Evolutionary conservation across 2,888 invertebrate genomes (phyloP), one percentile per base, ranked within the genome.

Genomic region (Apamea crenata): DNA sequence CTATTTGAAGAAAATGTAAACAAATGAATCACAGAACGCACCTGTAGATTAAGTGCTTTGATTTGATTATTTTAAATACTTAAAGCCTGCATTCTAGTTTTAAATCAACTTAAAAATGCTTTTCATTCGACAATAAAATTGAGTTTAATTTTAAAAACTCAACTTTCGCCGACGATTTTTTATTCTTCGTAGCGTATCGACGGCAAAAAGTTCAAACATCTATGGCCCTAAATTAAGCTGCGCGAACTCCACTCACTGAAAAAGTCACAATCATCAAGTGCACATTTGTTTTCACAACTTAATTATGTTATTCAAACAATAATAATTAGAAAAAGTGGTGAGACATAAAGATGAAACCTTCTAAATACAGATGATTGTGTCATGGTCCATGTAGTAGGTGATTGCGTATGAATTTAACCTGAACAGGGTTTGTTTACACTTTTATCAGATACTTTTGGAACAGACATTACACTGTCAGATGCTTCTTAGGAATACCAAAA

Each of bases 401-500:
- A 10, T 50, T 53, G 53, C 18, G 25, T n/a, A 18, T 18, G 6
- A 53, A 59, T 59, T 59, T 12, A 36, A 59, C 18, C 25, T 6
- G 6, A n/a, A 18, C 7, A 21, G 6, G 2, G 3, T 71, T 12
- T 59, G 18, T 71, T 71, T n/a, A n/a, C 36, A 36, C 7, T 36
- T 63, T n/a, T 7, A n/a, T 14, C 2, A 14, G 7, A 36, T n/a
- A 36, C 12, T n/a, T 71, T 71, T 36, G 0, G 61, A 61, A 61
- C n/a, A 4, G 12, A 63, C 14, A 71, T 61, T 21, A 61, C 1
- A 68, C n/a, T 69, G 44, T 61, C 71, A 83, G 77, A 72, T 47
- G 18, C 63, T 44, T 50, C 32, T 29, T 32, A 44, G 65, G 8
- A 68, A 72, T 77, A 59, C 61, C n/a, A 59, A 84, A 77, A 83